Conservation (phyloP, 2,888 invertebrate genomes). For the Euplagia quadripunctaria region DNA sequence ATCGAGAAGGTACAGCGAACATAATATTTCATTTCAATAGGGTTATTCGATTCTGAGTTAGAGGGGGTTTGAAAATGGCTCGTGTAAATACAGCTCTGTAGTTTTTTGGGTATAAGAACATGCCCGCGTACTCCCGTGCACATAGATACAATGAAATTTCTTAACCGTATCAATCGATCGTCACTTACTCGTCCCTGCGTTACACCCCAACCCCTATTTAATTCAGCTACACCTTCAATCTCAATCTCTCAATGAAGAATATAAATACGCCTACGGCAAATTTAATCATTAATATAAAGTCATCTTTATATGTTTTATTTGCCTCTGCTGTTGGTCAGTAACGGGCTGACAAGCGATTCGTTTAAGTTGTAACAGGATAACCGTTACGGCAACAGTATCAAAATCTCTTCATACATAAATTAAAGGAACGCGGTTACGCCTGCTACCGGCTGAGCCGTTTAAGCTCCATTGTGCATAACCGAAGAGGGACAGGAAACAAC, state of each 20-base stretch:
- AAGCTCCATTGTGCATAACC: slow-evolving; percentile 78
- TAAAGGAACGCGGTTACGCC: slow-evolving; percentile 68
- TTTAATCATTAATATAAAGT: background rate
- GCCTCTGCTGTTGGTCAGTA: slow-evolving; percentile 28
- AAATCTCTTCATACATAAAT: slow-evolving; percentile 81
- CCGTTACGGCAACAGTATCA: slow-evolving; percentile 62
- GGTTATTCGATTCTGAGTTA: too few relatives aligned
- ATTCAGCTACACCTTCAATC: background rate
- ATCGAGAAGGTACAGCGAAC: too few relatives aligned
- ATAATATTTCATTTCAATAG: too few relatives aligned
- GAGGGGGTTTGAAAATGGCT: too few relatives aligned
- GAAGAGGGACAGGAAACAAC: slow-evolving; percentile 66
- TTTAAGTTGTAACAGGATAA: slow-evolving; percentile 58
- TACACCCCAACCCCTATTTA: background rate
- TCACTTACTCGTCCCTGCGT: background rate
- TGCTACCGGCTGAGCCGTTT: slow-evolving; percentile 69
- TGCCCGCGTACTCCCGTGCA: too few relatives aligned
- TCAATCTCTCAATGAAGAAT: background rate
- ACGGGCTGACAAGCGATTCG: slow-evolving; percentile 50
- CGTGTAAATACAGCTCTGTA: too few relatives aligned
- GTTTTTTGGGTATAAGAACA: too few relatives aligned
- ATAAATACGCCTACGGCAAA: background rate
- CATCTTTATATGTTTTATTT: slow-evolving; percentile 20
- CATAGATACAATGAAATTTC: background rate
- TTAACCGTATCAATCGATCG: background rate